Conservation (phyloP, 2,888 invertebrate species). For the Macaria notata region DNA sequence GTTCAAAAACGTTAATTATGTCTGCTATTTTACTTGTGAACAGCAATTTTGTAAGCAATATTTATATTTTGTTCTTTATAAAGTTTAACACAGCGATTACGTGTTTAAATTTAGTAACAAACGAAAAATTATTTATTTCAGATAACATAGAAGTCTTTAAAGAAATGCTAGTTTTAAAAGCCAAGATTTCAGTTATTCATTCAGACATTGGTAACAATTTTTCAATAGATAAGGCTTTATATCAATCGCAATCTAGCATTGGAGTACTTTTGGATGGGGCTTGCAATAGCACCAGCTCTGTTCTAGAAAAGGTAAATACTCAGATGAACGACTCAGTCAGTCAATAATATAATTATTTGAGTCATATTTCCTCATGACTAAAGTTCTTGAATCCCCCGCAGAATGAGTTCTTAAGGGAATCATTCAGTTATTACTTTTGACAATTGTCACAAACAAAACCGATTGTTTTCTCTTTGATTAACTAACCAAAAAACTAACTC, state of each 20-base stretch:
- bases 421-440: no score
- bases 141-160: constrained; percentile 22
- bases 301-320: constrained; percentile 46
- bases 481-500: no score
- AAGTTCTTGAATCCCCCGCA: no score
- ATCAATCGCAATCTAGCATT: constrained; percentile 42
- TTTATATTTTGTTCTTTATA: neutral
- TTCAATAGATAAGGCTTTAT: constrained; percentile 34
- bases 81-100: neutral
- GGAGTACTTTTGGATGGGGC: constrained; percentile 52
- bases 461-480: no score
- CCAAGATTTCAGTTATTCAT: constrained; percentile 41
- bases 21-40: constrained; percentile 54
- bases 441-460: no score
- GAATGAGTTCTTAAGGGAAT: no score
- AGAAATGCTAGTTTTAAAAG: constrained; percentile 28
- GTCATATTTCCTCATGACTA: no score
- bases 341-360: no score
- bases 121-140: constrained; percentile 12
- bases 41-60: constrained; percentile 40
- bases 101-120: neutral
- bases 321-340: neutral
- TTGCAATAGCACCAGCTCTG: constrained; percentile 37
- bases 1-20: constrained; percentile 42
- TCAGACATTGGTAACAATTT: constrained; percentile 27